Evolutionary conservation across 2,113 vertebrate genomes (phyloP).

Genomic region (Sceloporus tristichus): DNA sequence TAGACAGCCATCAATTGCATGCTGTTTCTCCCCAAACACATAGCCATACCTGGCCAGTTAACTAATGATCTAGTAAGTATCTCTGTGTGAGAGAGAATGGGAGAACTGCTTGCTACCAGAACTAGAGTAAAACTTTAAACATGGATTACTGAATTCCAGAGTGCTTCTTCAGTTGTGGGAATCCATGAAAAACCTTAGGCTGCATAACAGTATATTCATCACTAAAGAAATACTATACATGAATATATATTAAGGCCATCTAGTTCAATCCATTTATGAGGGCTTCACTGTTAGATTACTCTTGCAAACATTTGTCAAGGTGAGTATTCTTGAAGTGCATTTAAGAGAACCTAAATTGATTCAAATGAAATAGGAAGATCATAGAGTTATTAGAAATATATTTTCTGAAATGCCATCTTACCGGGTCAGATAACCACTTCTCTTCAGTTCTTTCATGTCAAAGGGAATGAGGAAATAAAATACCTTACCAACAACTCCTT

Average conservation of each 20-base stretch:
- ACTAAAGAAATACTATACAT: not conserved
- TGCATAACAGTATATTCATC: too few relatives aligned
- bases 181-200: too few relatives aligned
- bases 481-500: not conserved
- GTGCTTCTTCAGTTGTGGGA: too few relatives aligned
- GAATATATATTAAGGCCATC: not conserved
- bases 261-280: not conserved
- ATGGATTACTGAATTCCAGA: too few relatives aligned
- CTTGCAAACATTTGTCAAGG: not conserved
- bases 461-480: not conserved
- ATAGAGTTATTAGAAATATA: not conserved
- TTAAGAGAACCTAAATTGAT: not conserved
- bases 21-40: too few relatives aligned
- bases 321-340: too few relatives aligned
- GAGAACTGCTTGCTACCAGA: too few relatives aligned
- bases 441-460: not conserved
- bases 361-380: not conserved
- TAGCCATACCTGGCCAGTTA: too few relatives aligned
- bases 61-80: too few relatives aligned
- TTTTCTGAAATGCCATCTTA: accelerated
- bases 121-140: too few relatives aligned
- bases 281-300: not conserved
- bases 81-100: too few relatives aligned
- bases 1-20: too few relatives aligned
- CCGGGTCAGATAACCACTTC: not conserved